Evolutionary conservation across 1,140 invertebrate genomes (phyloP), one percentile per base, ranked within the genome.

Genomic region (Streblospio benedicti): DNA sequence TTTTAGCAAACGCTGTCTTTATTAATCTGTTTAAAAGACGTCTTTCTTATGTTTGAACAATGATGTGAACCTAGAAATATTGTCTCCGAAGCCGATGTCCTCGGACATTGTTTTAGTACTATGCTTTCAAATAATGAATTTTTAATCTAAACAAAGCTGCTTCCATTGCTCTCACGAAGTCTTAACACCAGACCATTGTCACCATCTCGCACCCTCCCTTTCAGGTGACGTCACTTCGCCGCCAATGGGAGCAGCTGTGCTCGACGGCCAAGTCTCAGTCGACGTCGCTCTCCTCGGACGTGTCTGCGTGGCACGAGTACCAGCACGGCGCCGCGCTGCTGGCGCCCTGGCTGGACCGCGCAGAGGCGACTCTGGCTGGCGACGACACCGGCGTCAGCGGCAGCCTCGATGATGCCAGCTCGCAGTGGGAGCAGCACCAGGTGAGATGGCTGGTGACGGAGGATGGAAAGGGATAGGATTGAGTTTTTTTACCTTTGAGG

Each of bases 311-410:
- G 89, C 85, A 91, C 68, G 84, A 86, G 67, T 94, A 91, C 74
- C 87, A 93, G 77, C 80, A 83, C 41, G 83, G 84, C 30, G 79
- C 89, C 28, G 82, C 87, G 56, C 83, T 89, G 74, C 82, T 96
- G 28, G 87, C 88, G 72, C 90, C 90, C 1, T 93, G 91, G 86
- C 83, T 95, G 57, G 87, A 92, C 70, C 82, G 90, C 70, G 88
- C 87, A 25, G 90, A 94, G 80, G 78, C 85, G 12, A 87, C 87
- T 74, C 79, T 87, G 31, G 83, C 85, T 55, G 70, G 83, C 62
- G 85, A 85, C 51, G 74, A 87, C 38, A n/a, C n/a, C n/a, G 83
- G 74, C 3, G 78, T 73, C 86, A 86, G 65, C 63, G 60, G 67
- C 1, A 85, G 83, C 47, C 76, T 95, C 25, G 75, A 85, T 63